A percentile compares a stretch with the other conserved stretches of the same genome.
These are phyloP conservation scores for Nothocercus julius DNA, from an alignment of 2,113 vertebrate genomes.

Conservation along the genomic window DNA sequence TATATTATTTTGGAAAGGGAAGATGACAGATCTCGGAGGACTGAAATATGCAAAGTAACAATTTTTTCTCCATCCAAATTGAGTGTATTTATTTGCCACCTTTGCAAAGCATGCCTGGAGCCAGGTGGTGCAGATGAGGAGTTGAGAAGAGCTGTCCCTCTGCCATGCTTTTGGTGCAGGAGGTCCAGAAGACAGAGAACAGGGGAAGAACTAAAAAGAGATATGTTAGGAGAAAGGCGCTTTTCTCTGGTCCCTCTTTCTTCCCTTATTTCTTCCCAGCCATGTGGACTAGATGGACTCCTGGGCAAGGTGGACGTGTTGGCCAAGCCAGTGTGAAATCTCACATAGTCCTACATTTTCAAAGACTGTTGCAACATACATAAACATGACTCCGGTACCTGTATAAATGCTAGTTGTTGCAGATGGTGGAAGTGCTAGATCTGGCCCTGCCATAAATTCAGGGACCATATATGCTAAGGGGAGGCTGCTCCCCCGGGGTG, in stretches of 20 bases:
- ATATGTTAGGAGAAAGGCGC: accelerated
- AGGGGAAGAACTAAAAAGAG: not conserved
- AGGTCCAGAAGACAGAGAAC: not conserved
- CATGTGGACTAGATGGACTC: not conserved
- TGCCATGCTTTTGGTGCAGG: not conserved
- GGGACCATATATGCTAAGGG: not conserved
- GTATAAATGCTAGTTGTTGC: not conserved
- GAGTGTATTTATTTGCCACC: not conserved
- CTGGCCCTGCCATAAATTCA: not conserved
- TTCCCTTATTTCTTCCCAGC: not conserved
- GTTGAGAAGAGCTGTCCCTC: too few relatives aligned
- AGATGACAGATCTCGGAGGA: not conserved
- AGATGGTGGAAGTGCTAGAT: not conserved
- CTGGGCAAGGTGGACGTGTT: not conserved
- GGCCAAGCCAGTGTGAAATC: not conserved
- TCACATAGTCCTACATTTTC: not conserved
- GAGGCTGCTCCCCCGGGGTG: not conserved
- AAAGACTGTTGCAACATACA: not conserved
- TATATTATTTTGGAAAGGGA: too few relatives aligned
- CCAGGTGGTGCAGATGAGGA: too few relatives aligned
- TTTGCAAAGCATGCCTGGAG: not conserved
- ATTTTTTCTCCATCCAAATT: not conserved
- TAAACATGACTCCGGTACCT: not conserved
- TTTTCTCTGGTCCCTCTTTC: not conserved
- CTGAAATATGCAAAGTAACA: not conserved